These are phyloP conservation scores for Biston stratarius DNA, from an alignment of 2,888 invertebrate species.

Conservation along the genomic window DNA sequence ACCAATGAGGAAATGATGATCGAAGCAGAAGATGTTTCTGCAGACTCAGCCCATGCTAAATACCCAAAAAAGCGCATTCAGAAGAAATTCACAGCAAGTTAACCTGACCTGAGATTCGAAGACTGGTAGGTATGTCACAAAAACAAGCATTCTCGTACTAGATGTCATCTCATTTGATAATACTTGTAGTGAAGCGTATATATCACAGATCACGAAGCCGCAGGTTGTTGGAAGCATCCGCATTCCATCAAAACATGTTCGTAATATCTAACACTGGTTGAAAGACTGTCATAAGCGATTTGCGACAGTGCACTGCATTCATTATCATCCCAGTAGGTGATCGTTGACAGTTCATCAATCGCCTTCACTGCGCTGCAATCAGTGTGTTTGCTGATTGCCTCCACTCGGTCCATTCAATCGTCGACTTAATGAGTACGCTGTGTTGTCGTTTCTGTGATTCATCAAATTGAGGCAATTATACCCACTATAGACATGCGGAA, in stretches of 20 bases:
- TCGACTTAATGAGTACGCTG: slow-evolving; percentile 60
- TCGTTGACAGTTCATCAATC: slow-evolving; percentile 61
- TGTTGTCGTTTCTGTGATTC: slow-evolving; percentile 57
- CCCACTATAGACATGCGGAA: slow-evolving; percentile 54
- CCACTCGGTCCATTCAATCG: slow-evolving; percentile 58
- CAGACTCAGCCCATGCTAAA: background rate
- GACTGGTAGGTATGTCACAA: slow-evolving; percentile 10
- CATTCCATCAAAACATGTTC: slow-evolving; percentile 80
- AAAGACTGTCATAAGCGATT: slow-evolving; percentile 66
- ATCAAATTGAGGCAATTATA: slow-evolving; percentile 53
- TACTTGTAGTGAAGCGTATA: slow-evolving; percentile 37
- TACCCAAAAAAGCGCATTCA: slow-evolving; percentile 15
- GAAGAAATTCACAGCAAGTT: background rate
- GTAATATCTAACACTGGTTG: slow-evolving; percentile 62
- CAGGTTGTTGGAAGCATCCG: slow-evolving; percentile 74
- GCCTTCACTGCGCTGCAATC: slow-evolving; percentile 48
- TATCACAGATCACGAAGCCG: slow-evolving; percentile 60
- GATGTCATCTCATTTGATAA: slow-evolving; percentile 38
- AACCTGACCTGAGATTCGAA: slow-evolving; percentile 8
- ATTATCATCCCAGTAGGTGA: slow-evolving; percentile 75
- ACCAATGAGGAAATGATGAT: background rate
- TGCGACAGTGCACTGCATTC: slow-evolving; percentile 75
- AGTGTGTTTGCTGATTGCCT: slow-evolving; percentile 51
- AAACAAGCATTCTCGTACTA: slow-evolving; percentile 30
- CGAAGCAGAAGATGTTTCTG: background rate